Base-by-base conservation (phyloP, 2,888 invertebrate genomes). In the Noctua janthe region DNA sequence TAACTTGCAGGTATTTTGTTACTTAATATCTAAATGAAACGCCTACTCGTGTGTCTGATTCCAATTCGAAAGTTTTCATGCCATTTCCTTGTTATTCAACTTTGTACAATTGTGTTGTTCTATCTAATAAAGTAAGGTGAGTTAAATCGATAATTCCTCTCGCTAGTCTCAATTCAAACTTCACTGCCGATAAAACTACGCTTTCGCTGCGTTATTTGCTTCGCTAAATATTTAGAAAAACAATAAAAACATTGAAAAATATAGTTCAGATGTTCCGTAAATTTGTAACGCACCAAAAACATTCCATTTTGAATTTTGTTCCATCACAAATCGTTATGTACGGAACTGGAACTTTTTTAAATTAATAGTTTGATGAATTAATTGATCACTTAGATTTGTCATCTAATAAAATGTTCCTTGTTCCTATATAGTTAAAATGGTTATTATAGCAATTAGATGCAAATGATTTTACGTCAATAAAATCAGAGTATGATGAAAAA, bases 61-160 rank as follows among this genome's bases (percentile, higher is more conserved):
- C 29, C 20, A 72, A 77, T 79, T 86, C 70, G 73, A 86, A 82
- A 76, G 74, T 82, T 69, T 79, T 74, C 47, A 17, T 72, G 17
- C 51, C n/a, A 47, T 73, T 85, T 87, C 35, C 77, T 78, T 75
- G 54, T 85, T 81, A 85, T 75, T 80, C 39, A 84, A 80, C 10
- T 64, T 66, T 29, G n/a, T 59, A 8, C 74, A 74, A 78, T 84
- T 83, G 47, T 72, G 79, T 84, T 84, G 11, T 84, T 84, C 15
- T 51, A 47, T 39, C 35, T 72, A 49, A 67, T 56, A 83, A 69
- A 62, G 23, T 10, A 17, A 35, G n/a, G 15, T 69, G 15, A 64
- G 47, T 11, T 49, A 84, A 64, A 70, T 15, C 39, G 13, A 71
- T 74, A 64, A 70, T 47, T 70, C 11, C 13, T 69, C 2, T 78